Evolutionary conservation across 53 echinoderm and acorn worm species (phyloP).

Genomic region (Apostichopus leukothele): DNA sequence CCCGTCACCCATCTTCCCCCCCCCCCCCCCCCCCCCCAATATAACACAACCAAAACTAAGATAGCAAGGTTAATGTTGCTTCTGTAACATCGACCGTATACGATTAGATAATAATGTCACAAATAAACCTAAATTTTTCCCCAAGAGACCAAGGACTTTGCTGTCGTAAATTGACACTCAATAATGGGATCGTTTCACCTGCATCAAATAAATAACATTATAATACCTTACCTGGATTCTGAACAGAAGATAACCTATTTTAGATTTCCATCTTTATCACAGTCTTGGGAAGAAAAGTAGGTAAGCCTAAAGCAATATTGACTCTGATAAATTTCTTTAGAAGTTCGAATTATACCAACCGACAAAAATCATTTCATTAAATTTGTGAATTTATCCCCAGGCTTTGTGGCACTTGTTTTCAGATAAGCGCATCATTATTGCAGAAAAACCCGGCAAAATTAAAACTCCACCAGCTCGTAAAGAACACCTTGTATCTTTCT

Average conservation of each 20-base stretch:
- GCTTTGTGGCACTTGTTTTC: background rate
- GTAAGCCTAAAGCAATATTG: constrained; percentile 10
- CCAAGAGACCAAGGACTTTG: background rate
- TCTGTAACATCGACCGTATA: too few relatives aligned
- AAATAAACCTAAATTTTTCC: background rate
- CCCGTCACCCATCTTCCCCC: too few relatives aligned
- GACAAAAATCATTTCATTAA: constrained; percentile 2
- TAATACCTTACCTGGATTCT: background rate
- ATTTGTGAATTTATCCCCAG: background rate
- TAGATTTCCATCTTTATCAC: background rate
- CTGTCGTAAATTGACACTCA: background rate
- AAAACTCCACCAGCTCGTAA: background rate
- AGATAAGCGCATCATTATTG: constrained; percentile 1
- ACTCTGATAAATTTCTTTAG: background rate
- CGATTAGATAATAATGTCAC: background rate
- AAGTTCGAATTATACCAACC: background rate
- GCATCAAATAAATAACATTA: background rate
- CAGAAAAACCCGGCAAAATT: background rate
- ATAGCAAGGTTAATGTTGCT: too few relatives aligned
- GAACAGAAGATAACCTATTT: background rate
- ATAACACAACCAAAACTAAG: too few relatives aligned
- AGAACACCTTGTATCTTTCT: background rate
- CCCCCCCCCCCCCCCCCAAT: too few relatives aligned
- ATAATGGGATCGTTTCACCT: background rate
- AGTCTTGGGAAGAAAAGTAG: background rate